These are phyloP conservation scores for Zaprionus inermis DNA, from an alignment of 1,140 invertebrate genomes.

Conservation along the genomic window DNA sequence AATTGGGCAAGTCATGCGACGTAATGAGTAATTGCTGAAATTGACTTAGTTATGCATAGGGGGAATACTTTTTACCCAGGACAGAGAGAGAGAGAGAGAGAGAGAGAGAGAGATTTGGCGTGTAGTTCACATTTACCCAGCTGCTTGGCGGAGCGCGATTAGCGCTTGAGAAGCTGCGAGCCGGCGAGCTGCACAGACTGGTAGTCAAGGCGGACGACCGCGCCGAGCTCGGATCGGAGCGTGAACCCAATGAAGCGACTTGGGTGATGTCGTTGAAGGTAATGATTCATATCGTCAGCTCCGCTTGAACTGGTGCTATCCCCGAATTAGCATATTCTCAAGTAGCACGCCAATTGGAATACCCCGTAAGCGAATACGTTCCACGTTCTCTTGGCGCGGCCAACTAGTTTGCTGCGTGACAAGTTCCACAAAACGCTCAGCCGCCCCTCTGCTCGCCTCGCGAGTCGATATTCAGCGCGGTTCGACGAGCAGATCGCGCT, in stretches of 20 bases:
- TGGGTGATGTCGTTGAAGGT: constrained; percentile 75
- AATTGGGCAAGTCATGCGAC: constrained; percentile 57
- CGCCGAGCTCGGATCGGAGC: constrained; percentile 25
- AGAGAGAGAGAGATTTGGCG: constrained; percentile 13
- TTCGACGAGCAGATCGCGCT: constrained; percentile 2
- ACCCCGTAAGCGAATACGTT: constrained; percentile 11
- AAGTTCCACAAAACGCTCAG: constrained; percentile 11
- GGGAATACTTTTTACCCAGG: constrained; percentile 40
- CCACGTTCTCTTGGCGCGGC: too few relatives aligned
- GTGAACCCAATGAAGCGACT: constrained; percentile 48
- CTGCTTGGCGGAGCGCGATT: constrained; percentile 60
- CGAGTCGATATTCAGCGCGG: background rate
- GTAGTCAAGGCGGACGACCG: constrained; percentile 48
- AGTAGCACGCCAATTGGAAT: constrained; percentile 47
- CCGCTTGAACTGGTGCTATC: constrained; percentile 38
- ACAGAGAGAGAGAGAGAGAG: background rate
- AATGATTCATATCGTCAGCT: constrained; percentile 65
- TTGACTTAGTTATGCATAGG: constrained; percentile 38
- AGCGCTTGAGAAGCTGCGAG: constrained; percentile 12
- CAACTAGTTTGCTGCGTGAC: constrained; percentile 62
- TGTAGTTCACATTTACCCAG: constrained; percentile 35
- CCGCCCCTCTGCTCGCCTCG: background rate
- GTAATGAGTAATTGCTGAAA: constrained; percentile 63
- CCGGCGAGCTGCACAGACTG: background rate
- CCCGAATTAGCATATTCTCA: constrained; percentile 80